A percentile compares a stretch with the other conserved stretches of the same genome.
These are phyloP conservation scores for Phymastichus coffea DNA, from an alignment of 1,140 invertebrate genomes.

Conservation along the genomic window DNA sequence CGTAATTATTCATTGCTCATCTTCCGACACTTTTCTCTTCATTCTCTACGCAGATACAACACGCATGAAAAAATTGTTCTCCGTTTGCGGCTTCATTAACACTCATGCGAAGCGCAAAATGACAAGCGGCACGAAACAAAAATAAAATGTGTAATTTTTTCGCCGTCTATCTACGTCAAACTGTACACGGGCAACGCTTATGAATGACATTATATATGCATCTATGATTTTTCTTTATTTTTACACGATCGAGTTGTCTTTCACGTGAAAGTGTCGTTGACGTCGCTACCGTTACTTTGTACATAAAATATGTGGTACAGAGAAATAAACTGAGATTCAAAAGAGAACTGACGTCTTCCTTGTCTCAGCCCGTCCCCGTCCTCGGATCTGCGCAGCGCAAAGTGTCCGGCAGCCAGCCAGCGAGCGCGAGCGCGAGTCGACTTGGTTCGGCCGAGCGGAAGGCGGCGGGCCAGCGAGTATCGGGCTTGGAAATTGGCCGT, in stretches of 20 bases:
- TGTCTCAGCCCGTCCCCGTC: constrained; percentile 12
- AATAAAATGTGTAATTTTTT: constrained; percentile 20
- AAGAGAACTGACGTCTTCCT: constrained; percentile 36
- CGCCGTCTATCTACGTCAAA: neutral
- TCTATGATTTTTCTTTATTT: constrained; percentile 46
- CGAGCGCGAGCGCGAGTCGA: too few species aligned
- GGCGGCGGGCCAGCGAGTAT: too few species aligned
- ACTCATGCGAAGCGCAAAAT: too few species aligned
- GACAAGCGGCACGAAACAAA: constrained; percentile 8
- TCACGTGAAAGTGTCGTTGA: constrained; percentile 51
- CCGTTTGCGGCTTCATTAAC: too few species aligned
- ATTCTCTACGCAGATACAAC: constrained; percentile 6
- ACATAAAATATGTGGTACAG: constrained; percentile 56
- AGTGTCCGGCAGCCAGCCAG: too few species aligned
- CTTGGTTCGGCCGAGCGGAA: too few species aligned
- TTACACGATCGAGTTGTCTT: constrained; percentile 51
- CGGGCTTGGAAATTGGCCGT: too few species aligned
- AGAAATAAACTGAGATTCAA: constrained; percentile 59
- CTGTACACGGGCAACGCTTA: constrained; percentile 13
- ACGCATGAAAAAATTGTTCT: neutral
- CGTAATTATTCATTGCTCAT: constrained; percentile 17
- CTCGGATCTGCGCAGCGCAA: neutral
- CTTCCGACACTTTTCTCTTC: neutral
- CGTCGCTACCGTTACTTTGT: constrained; percentile 56
- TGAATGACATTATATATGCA: constrained; percentile 28